A percentile compares a stretch with the other conserved stretches of the same genome.
phyloP scores from a whole-genome alignment of 2,888 invertebrate genomes.

The Rotaria sp. region DNA sequence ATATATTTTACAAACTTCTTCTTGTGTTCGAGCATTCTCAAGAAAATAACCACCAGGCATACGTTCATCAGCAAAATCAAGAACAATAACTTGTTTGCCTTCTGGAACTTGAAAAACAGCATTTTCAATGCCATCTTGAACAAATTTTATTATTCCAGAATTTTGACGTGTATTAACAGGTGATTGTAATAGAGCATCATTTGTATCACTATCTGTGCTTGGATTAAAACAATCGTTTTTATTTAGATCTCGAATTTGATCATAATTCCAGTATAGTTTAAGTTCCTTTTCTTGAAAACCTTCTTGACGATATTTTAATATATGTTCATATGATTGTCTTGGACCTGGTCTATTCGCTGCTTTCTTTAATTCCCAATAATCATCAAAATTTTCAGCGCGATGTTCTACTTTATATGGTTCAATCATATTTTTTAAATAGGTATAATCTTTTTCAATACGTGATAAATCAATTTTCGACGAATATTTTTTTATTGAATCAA shows the following conservation, averaged over 20 bases:
- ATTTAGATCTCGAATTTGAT: not conserved
- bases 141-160: not conserved
- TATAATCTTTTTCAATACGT: not conserved
- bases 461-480: not conserved
- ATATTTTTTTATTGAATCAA: not conserved
- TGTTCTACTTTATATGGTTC: not conserved
- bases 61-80: slow-evolving; percentile 24
- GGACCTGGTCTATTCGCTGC: not conserved
- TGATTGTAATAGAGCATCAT: not conserved
- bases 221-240: not conserved
- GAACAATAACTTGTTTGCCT: slow-evolving; percentile 2
- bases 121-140: not conserved
- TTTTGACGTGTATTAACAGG: not conserved
- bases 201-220: not conserved
- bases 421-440: not conserved
- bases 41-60: slow-evolving; percentile 25
- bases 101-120: not conserved
- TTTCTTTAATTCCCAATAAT: not conserved
- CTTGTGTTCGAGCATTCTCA: not conserved
- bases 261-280: slow-evolving; percentile 2
- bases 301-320: not conserved
- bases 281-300: not conserved
- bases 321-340: not conserved
- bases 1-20: not conserved
- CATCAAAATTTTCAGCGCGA: not conserved